A percentile compares a stretch with the other conserved stretches of the same genome.
Conservation (phyloP, 2,113 vertebrate genomes). For the Pomatostomus ruficeps region DNA sequence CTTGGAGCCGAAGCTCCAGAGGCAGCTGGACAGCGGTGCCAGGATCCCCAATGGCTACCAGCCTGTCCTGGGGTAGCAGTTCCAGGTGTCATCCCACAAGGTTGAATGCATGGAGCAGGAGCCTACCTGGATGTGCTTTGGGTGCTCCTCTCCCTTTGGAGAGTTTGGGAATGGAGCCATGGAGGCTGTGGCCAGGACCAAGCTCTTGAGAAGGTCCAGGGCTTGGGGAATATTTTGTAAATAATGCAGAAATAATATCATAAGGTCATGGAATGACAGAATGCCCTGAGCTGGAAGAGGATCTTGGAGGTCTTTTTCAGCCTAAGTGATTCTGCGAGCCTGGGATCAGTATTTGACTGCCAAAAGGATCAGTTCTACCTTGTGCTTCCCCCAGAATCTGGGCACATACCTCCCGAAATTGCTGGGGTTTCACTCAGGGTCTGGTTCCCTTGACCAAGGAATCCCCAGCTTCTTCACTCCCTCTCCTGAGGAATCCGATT, state of each 20-base stretch:
- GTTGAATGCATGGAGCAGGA: no score
- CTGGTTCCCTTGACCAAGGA: background rate
- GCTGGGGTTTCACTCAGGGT: background rate
- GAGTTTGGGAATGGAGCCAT: background rate
- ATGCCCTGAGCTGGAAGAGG: background rate
- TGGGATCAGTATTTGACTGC: background rate
- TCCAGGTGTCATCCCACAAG: background rate
- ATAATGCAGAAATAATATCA: background rate
- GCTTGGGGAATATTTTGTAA: background rate
- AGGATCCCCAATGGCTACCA: background rate
- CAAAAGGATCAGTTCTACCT: background rate
- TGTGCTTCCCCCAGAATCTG: accelerated
- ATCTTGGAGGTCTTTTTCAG: background rate
- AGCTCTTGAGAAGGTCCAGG: background rate
- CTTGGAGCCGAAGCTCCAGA: background rate
- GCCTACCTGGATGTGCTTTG: background rate
- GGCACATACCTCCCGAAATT: accelerated
- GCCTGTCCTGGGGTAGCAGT: background rate
- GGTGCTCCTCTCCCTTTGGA: background rate
- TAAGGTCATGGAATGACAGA: accelerated
- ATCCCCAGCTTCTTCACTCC: background rate
- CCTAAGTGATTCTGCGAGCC: background rate
- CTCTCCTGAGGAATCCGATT: background rate
- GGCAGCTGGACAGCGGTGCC: accelerated
- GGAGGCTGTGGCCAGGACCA: no score